Evolutionary conservation across 2,113 vertebrate genomes (phyloP).

Genomic region (Microtus richardsoni): DNA sequence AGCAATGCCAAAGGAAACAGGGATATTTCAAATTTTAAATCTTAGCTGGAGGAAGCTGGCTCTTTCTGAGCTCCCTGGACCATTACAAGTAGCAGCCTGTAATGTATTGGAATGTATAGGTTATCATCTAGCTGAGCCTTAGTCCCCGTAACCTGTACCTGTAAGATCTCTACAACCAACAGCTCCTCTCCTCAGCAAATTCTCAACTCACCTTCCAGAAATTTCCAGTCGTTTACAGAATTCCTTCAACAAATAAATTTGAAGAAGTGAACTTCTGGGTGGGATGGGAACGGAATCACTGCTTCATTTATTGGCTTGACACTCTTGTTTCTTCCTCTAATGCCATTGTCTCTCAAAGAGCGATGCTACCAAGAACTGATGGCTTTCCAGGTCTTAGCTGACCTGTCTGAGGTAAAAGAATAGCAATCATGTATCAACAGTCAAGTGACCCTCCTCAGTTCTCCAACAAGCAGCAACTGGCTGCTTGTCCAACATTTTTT

Average conservation of each 20-base stretch:
- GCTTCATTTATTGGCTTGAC: not conserved
- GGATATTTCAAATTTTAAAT: not conserved
- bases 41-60: not conserved
- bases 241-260: not conserved
- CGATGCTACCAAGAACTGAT: not conserved
- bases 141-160: rapidly evolving
- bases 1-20: not conserved
- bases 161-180: not conserved
- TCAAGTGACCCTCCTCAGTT: not conserved
- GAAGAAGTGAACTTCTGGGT: not conserved
- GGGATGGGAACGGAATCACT: too few relatives aligned
- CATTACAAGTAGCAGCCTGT: rapidly evolving
- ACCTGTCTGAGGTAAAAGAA: not conserved
- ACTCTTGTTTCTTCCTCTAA: not conserved
- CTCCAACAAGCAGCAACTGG: not conserved
- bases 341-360: not conserved
- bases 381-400: not conserved
- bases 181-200: not conserved
- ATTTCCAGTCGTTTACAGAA: not conserved
- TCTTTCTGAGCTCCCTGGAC: not conserved
- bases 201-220: not conserved
- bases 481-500: not conserved
- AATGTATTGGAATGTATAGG: rapidly evolving
- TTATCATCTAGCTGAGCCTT: not conserved
- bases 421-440: too few relatives aligned